Percentiles rank a stretch among this genome's conserved stretches.
Evolutionary conservation across 2,113 vertebrate genomes (phyloP).

Genomic region (Chaenogobius annularis): DNA sequence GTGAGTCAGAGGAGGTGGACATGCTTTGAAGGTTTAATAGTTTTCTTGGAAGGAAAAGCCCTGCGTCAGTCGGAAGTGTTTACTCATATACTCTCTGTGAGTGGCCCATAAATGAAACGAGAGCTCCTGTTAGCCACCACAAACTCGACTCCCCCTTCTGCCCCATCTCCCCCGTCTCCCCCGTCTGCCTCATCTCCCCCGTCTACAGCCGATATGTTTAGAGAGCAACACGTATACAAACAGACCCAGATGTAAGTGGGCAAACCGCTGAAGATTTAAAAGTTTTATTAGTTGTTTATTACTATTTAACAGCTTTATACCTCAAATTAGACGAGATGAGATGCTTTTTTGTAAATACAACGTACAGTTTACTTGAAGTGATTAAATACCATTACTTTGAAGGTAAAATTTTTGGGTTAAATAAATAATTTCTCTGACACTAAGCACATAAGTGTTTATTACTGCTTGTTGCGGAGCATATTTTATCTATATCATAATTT

Average conservation of each 20-base stretch:
- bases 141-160: constrained; percentile 15
- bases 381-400: too few species aligned
- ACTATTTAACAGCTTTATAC: too few species aligned
- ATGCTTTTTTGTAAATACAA: too few species aligned
- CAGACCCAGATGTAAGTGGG: neutral
- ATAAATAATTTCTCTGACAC: too few species aligned
- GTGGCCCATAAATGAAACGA: constrained; percentile 23
- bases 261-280: neutral
- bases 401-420: too few species aligned
- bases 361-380: too few species aligned
- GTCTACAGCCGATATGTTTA: constrained; percentile 27
- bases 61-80: constrained; percentile 48
- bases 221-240: neutral
- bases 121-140: constrained; percentile 22
- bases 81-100: constrained; percentile 28
- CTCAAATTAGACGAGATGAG: too few species aligned
- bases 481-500: too few species aligned
- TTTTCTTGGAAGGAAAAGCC: constrained; percentile 30
- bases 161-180: constrained; percentile 23
- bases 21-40: constrained; percentile 9
- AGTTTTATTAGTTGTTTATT: neutral
- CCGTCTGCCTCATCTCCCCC: constrained; percentile 29
- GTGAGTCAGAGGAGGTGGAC: constrained; percentile 44
- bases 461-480: too few species aligned
- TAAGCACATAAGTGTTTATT: too few species aligned